phyloP scores from a whole-genome alignment of 2,797 vertebrate genomes.

The Eospalax fontanierii region DNA sequence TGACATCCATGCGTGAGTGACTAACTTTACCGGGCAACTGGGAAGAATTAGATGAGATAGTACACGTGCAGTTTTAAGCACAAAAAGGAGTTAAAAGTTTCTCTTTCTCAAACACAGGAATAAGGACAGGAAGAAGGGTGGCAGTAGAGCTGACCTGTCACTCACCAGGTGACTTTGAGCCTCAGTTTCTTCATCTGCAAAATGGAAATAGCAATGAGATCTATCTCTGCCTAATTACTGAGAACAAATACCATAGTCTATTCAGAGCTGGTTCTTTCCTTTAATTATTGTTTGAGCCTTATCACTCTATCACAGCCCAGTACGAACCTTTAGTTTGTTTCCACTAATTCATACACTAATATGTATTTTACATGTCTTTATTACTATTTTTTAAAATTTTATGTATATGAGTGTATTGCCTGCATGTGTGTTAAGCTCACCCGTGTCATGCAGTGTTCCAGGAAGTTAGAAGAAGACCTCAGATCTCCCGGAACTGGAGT shows the following conservation, averaged over 20 bases:
- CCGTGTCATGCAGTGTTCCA: too few relatives aligned
- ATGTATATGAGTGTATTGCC: too few relatives aligned
- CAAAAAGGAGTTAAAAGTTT: neutral
- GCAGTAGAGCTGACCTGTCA: neutral
- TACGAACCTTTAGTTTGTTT: constrained; percentile 53
- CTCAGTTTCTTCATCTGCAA: neutral
- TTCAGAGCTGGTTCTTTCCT: constrained; percentile 10
- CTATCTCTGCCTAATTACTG: neutral
- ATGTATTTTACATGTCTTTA: neutral
- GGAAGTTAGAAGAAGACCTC: too few relatives aligned
- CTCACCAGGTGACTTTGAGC: constrained; percentile 5
- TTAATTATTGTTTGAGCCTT: neutral
- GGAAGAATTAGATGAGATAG: neutral
- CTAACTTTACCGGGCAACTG: neutral
- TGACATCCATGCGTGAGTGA: neutral
- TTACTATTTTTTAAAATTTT: too few relatives aligned
- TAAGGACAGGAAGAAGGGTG: neutral
- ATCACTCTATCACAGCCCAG: neutral
- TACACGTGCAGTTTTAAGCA: neutral
- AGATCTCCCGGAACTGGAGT: too few relatives aligned
- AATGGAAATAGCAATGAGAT: too few relatives aligned
- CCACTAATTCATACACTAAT: constrained; percentile 38
- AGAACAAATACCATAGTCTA: neutral
- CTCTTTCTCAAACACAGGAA: neutral
- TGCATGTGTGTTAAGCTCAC: too few relatives aligned